Base-by-base conservation (phyloP, 2,797 vertebrate genomes). In the Thaleichthys pacificus region DNA sequence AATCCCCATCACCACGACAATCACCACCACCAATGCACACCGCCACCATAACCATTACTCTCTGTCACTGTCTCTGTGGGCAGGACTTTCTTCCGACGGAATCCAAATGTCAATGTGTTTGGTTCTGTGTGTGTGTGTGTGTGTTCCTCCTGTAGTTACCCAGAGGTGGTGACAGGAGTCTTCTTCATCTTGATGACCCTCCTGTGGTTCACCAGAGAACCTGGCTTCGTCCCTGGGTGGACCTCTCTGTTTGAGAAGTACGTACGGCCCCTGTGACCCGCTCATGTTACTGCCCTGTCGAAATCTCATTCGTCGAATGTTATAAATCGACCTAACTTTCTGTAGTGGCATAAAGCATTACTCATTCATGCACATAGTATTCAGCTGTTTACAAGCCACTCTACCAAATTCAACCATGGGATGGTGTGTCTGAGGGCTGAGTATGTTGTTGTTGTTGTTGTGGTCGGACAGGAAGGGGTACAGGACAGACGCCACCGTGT, bases 201-300 rank as follows among this genome's bases (percentile, higher is more conserved):
- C 79, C 94, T 99, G 82, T 99, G 98, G 98, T 99, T 99, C 91
- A 98, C 96, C 70, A 93, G 98, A 80, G 97, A 99, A 82, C 97
- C 97, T 0, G 97, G 98, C 38, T 99, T 99, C 70, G 95, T 99
- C 24, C 95, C 96, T 0, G 98, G 98, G 30, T 99, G 97, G 98
- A 97, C 97, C 4, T 97, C 96, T 1, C 92, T 99, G 57, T 99
- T 99, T 90, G 95, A 97, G 89, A 97, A 97, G 97, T 97, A 89
- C 88, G 93, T 86, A 30, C 11, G 60, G 28, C 32, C 6, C 57
- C 11, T 14, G 3, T 32, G 3, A 17, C 19, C 21, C 7, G 2
- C n/a, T 57, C 22, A 4, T 15, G 9, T 54, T 66, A 11, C 26
- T 56, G 19, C 17, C 4, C 15, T 2, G 14, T 17, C 17, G 3